phyloP scores from a whole-genome alignment of 1,140 invertebrate genomes.

The Marisa cornuarietis region DNA sequence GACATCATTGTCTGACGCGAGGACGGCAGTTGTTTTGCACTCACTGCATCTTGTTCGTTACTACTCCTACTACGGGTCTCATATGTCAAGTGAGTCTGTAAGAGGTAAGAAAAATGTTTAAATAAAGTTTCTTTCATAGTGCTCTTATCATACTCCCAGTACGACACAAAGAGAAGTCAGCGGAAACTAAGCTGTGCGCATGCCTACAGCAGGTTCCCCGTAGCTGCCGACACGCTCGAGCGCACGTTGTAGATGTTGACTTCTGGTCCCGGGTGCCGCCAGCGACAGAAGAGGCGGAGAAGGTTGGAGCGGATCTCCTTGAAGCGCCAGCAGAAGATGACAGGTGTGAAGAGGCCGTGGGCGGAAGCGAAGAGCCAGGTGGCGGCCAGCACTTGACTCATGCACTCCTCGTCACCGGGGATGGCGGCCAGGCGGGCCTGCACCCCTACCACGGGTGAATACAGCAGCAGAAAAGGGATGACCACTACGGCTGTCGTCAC shows the following conservation, averaged over 20 bases:
- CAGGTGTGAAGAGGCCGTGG: conserved; percentile 11
- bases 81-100: too few species aligned
- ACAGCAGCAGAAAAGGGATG: conserved; percentile 8
- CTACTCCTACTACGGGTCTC: too few species aligned
- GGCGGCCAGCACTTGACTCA: conserved; percentile 11
- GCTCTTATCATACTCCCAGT: too few species aligned
- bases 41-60: too few species aligned
- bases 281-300: conserved; percentile 2
- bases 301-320: conserved; percentile 6
- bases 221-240: not conserved
- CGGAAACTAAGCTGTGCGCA: too few species aligned
- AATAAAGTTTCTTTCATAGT: too few species aligned
- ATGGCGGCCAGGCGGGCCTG: conserved; percentile 5
- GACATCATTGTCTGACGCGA: too few species aligned
- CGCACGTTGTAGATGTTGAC: conserved; percentile 1
- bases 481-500: conserved; percentile 10
- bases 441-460: conserved; percentile 7
- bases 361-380: conserved; percentile 19
- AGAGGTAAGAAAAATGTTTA: too few species aligned
- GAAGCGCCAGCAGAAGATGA: conserved; percentile 19
- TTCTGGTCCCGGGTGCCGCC: not conserved
- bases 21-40: too few species aligned
- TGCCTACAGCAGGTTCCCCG: not conserved
- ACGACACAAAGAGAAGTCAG: too few species aligned
- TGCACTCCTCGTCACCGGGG: not conserved